Evolutionary conservation across 2,113 vertebrate genomes (phyloP), one percentile per base, ranked within the genome.

Genomic region (Gallinago jamesoni): DNA sequence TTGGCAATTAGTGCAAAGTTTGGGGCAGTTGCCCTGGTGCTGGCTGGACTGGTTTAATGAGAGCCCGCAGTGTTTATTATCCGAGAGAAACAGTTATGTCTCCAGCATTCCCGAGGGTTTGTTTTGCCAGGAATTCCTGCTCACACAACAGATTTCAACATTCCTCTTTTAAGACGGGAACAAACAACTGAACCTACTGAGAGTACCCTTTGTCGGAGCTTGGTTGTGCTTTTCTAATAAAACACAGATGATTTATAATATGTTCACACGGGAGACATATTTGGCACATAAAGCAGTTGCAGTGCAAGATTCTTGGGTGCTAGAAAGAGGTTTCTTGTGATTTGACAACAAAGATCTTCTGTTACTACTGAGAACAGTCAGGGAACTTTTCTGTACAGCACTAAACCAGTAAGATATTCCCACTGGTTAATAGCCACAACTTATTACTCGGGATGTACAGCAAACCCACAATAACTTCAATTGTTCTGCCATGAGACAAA

Each of bases 161-260:
- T 87, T 93, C 93, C 77, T 96, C 84, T 93, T 87, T 96, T 79
- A 77, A 52, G 57, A 87, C 3, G 0, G 53, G 95, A 94, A 85
- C 94, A 96, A 98, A 96, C 69, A 93, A 74, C 82, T 70, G 94
- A 85, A 94, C 75, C 67, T 96, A 85, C 73, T 95, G 63, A 96
- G 93, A 90, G 57, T 91, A 94, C 24, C 52, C 90, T 89, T 96
- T 97, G 69, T 97, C 96, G 96, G 88, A 89, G 69, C 31, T 92
- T 72, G 60, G 84, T 92, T 88, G 87, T 77, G 55, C 23, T 88
- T 95, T 95, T 66, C 76, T 91, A 97, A 96, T 97, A 96, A 97
- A 97, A 95, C 70, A 74, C 25, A 55, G 69, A 78, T 96, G 96
- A 98, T 97, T 97, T 97, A 96, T 93, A 89, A 45, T 78, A 92